Evolutionary conservation across 1,140 invertebrate species (phyloP).

Genomic region (Caerostris extrusa): DNA sequence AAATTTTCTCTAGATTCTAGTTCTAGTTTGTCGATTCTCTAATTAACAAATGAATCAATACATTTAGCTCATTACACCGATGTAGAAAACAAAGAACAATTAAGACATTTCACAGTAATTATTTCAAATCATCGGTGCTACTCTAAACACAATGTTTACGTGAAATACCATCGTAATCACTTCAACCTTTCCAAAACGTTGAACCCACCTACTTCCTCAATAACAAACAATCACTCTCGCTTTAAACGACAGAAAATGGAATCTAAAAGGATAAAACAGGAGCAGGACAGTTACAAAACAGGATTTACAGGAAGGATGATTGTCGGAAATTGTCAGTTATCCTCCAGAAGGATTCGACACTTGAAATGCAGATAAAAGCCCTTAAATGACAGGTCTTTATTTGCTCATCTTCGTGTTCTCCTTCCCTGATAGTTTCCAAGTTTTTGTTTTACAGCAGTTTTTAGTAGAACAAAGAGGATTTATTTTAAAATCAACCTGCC

Average conservation of each 20-base stretch:
- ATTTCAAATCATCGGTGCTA: no score
- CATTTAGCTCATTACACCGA: no score
- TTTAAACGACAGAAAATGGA: constrained; percentile 1
- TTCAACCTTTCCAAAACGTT: neutral
- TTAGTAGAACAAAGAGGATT: neutral
- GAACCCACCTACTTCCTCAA: neutral
- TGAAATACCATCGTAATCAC: no score
- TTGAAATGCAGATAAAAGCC: constrained; percentile 32
- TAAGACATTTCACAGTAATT: no score
- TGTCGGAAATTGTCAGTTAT: constrained; percentile 58
- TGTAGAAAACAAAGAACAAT: no score
- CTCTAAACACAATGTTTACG: no score
- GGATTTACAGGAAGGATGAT: neutral
- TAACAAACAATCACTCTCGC: neutral
- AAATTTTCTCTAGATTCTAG: no score
- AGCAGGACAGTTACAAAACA: neutral
- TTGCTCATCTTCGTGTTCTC: neutral
- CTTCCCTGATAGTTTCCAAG: neutral
- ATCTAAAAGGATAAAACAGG: neutral
- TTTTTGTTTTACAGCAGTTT: neutral
- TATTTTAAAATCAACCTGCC: constrained; percentile 17
- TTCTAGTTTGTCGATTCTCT: no score
- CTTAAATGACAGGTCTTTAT: neutral
- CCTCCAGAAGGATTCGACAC: constrained; percentile 22
- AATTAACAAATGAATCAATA: no score